Evolutionary conservation across 2,797 vertebrate genomes (phyloP).

Genomic region (Tachyglossus aculeatus): DNA sequence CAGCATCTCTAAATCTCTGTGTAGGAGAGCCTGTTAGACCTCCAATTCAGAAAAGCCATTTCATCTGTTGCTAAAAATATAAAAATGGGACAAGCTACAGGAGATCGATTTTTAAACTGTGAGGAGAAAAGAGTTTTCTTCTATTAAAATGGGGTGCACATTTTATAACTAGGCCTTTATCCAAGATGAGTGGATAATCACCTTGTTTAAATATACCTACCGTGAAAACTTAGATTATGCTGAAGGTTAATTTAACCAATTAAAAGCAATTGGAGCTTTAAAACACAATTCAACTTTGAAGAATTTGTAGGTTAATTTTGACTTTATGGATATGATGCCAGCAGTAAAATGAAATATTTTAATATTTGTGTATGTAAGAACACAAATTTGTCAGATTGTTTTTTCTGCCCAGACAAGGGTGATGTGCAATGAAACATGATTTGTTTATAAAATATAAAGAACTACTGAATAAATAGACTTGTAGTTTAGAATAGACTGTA

Average conservation of each 20-base stretch:
- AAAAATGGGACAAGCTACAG: not conserved
- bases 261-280: slow-evolving; percentile 48
- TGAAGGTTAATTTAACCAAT: slow-evolving; percentile 48
- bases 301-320: slow-evolving; percentile 60
- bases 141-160: not conserved
- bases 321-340: slow-evolving; percentile 28
- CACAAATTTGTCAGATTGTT: not conserved
- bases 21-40: not conserved
- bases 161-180: slow-evolving; percentile 16
- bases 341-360: slow-evolving; percentile 18
- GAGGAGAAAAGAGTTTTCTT: slow-evolving; percentile 14
- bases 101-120: slow-evolving; percentile 22
- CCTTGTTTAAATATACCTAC: slow-evolving; percentile 17
- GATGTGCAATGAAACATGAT: not conserved
- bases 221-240: slow-evolving; percentile 42
- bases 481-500: too few relatives aligned
- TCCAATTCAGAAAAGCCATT: slow-evolving; percentile 9
- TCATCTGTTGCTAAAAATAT: not conserved
- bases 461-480: too few relatives aligned
- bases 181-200: slow-evolving; percentile 60
- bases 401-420: not conserved
- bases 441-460: not conserved
- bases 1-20: not conserved
- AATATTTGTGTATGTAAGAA: not conserved
- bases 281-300: slow-evolving; percentile 54